Evolutionary conservation across 2,888 invertebrate species (phyloP).

Genomic region (Atrina japonica): DNA sequence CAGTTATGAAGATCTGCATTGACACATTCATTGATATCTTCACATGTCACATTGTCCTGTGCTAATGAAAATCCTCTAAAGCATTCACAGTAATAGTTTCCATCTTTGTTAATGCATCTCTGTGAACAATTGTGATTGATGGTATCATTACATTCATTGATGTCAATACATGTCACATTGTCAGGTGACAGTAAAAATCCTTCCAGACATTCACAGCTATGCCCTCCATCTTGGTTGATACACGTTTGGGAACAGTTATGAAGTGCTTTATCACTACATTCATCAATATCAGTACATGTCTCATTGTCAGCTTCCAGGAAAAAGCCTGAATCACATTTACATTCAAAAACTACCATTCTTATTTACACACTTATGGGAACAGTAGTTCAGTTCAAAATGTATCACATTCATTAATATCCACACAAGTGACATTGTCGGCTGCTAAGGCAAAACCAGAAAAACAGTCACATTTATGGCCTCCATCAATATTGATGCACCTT

Average conservation of each 20-base stretch:
- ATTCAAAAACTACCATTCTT: slow-evolving; percentile 8
- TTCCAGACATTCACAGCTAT: background rate
- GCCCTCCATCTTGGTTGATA: slow-evolving; percentile 11
- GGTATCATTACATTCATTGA: slow-evolving; percentile 14
- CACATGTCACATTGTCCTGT: slow-evolving; percentile 5
- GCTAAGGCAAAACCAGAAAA: background rate
- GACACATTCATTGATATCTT: slow-evolving; percentile 20
- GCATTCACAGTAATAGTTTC: slow-evolving; percentile 23
- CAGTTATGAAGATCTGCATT: slow-evolving; percentile 7
- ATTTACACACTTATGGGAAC: slow-evolving; percentile 24
- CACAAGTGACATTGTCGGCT: slow-evolving; percentile 2
- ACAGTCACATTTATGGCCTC: slow-evolving; percentile 19
- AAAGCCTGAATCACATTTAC: slow-evolving; percentile 16
- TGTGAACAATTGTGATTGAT: slow-evolving; percentile 14
- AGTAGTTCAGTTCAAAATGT: slow-evolving; percentile 4
- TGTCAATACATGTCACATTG: slow-evolving; percentile 25
- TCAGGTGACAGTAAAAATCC: too few species aligned
- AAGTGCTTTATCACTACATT: background rate
- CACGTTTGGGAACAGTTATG: slow-evolving; percentile 20
- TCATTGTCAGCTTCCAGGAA: background rate
- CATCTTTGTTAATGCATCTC: slow-evolving; percentile 17
- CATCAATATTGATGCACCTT: slow-evolving; percentile 17
- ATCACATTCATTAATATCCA: slow-evolving; percentile 29
- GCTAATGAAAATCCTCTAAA: background rate
- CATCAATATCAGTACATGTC: slow-evolving; percentile 17